A percentile compares a stretch with the other conserved stretches of the same genome.
Evolutionary conservation across 2,797 vertebrate species (phyloP).

Genomic region (Vespertilio murinus): DNA sequence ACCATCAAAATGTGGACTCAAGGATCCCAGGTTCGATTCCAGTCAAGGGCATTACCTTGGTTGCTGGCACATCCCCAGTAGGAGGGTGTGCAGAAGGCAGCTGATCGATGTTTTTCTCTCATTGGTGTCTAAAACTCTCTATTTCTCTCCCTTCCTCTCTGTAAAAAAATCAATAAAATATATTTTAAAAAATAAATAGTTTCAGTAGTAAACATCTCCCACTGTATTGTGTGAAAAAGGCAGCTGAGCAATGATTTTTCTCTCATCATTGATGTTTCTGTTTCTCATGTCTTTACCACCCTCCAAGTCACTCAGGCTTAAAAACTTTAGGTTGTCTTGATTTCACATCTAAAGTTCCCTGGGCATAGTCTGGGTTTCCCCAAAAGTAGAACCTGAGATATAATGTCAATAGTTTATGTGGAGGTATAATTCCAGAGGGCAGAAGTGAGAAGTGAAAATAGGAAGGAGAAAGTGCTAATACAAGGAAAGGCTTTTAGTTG

Average conservation of each 20-base stretch:
- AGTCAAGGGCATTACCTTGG: too few relatives aligned
- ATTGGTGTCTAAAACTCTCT: too few relatives aligned
- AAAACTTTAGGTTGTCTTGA: background rate
- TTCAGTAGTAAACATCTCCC: background rate
- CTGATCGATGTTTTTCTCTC: too few relatives aligned
- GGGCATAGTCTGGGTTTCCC: background rate
- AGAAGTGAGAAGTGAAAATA: background rate
- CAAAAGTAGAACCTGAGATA: background rate
- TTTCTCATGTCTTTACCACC: background rate
- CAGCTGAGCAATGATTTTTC: too few relatives aligned
- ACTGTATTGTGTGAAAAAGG: background rate
- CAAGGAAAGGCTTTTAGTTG: background rate
- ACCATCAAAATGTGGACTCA: too few relatives aligned
- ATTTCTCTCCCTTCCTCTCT: too few relatives aligned
- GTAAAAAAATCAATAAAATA: too few relatives aligned
- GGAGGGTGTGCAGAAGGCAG: too few relatives aligned
- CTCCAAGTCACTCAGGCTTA: background rate
- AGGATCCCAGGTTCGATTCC: too few relatives aligned
- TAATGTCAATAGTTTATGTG: constrained; percentile 7
- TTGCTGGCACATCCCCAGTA: too few relatives aligned
- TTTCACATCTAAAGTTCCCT: background rate
- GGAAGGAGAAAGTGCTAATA: background rate
- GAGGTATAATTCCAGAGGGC: background rate
- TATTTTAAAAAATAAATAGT: background rate
- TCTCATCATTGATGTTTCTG: too few relatives aligned